Conservation (phyloP, 2,797 vertebrate species). For the Schizopygopsis malacanthus region DNA sequence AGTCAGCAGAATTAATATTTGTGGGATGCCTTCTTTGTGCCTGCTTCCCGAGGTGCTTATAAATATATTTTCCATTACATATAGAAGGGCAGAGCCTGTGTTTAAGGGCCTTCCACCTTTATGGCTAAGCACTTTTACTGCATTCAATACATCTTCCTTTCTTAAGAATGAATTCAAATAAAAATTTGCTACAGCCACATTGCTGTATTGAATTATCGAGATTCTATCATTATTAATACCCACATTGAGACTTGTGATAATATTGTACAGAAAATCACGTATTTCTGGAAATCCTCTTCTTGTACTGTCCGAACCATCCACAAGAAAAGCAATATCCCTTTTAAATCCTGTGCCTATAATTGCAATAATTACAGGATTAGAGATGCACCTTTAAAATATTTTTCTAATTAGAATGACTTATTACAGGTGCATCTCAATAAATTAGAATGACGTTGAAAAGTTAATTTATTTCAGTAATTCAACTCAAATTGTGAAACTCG, state of each 20-base stretch:
- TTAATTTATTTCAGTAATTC: too few species aligned
- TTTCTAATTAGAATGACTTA: background rate
- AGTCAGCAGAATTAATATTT: conserved; percentile 67
- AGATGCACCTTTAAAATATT: conserved; percentile 10
- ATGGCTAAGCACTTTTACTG: conserved; percentile 67
- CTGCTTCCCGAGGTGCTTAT: conserved; percentile 67
- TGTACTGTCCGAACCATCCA: conserved; percentile 73
- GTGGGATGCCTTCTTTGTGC: conserved; percentile 59
- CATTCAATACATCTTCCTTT: conserved; percentile 67
- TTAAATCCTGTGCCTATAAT: conserved; percentile 56
- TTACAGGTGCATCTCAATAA: too few species aligned
- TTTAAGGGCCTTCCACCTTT: conserved; percentile 71
- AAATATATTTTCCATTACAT: conserved; percentile 68
- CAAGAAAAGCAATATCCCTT: conserved; percentile 71
- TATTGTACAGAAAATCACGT: conserved; percentile 65
- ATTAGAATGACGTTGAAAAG: too few species aligned
- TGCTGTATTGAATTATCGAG: conserved; percentile 72
- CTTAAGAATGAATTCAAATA: conserved; percentile 72
- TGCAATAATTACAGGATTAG: conserved; percentile 44
- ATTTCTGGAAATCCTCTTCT: conserved; percentile 69
- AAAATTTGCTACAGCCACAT: conserved; percentile 66
- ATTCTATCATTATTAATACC: conserved; percentile 67
- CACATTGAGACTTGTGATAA: conserved; percentile 66
- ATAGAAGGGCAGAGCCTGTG: conserved; percentile 66
- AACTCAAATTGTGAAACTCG: too few species aligned